Percentiles rank a stretch among this genome's conserved stretches.
Conservation (phyloP, 64 coral and sea anemone genomes). For the Pachyseris speciosa region DNA sequence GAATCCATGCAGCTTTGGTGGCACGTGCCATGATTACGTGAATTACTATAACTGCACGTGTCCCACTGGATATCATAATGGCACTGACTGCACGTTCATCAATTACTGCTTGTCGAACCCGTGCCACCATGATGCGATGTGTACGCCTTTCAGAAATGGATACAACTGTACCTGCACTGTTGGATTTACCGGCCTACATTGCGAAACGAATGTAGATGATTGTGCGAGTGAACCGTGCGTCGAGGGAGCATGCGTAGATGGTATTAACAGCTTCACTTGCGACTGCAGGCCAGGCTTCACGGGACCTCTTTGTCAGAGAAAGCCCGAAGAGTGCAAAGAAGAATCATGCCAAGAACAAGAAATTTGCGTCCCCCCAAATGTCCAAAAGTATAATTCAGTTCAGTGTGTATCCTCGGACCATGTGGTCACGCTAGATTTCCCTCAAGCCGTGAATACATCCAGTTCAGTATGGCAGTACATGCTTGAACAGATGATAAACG, state of each 20-base stretch:
- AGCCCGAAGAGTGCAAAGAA: slow-evolving; percentile 13
- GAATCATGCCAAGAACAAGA: slow-evolving; percentile 34
- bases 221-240: slow-evolving; percentile 33
- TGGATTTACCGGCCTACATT: slow-evolving; percentile 58
- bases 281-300: slow-evolving; percentile 41
- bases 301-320: slow-evolving; percentile 75
- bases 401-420: background rate
- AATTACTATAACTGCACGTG: slow-evolving; percentile 44
- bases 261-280: slow-evolving; percentile 64
- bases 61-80: slow-evolving; percentile 38
- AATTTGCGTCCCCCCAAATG: slow-evolving; percentile 59
- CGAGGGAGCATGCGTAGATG: slow-evolving; percentile 56
- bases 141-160: background rate
- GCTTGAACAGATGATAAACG: background rate
- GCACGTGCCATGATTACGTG: slow-evolving; percentile 59
- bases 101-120: slow-evolving; percentile 63
- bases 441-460: background rate
- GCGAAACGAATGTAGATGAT: slow-evolving; percentile 76
- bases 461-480: background rate
- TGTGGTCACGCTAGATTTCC: slow-evolving; percentile 33
- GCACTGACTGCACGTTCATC: slow-evolving; percentile 32
- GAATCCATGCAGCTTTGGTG: slow-evolving; percentile 49
- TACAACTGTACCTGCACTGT: slow-evolving; percentile 48
- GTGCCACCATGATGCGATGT: slow-evolving; percentile 46
- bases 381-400: background rate